Base-by-base conservation (phyloP, 2,888 invertebrate genomes). In the Zygogramma bicolorata region DNA sequence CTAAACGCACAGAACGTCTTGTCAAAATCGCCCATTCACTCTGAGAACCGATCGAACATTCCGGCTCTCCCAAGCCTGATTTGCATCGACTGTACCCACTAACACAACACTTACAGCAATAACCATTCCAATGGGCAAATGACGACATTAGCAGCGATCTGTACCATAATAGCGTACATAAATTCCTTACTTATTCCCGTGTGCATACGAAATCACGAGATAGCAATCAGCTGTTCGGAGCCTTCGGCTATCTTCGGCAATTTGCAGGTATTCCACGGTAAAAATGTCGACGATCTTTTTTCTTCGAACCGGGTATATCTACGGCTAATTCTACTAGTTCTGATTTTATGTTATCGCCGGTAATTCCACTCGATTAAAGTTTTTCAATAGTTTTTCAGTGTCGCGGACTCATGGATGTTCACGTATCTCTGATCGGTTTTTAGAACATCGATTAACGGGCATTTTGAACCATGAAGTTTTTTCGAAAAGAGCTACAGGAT, bases 141-240 rank as follows among this genome's bases (percentile, higher is more conserved):
- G 80, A 80, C 79, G 81, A 79, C 76, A 82, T 82, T 82, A 82
- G 78, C 80, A 74, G 70, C 80, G 78, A 80, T 81, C 79, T 74
- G 73, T 77, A 76, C 81, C 71, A 75, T 82, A 82, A 82, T 82
- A 80, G 80, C 81, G 72, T 72, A 75, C 78, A 81, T 82, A 81
- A 81, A 82, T 82, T 80, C 78, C 73, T 66, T 68, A 75, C 77
- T 81, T 81, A 79, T 80, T 75, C 77, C 76, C 75, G 76, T 76
- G 80, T 78, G 80, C 80, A 81, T 82, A 77, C 79, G 80, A 82
- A 83, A 81, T 81, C 78, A 78, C 75, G 76, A 80, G 83, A 82
- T 83, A 80, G 80, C 79, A 76, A 82, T 83, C 82, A 73, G 71
- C 69, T 75, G 42, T 15, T 76, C 73, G 71, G 69, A 71, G 74